phyloP scores from a whole-genome alignment of 2,113 vertebrate genomes.

The Naja naja region DNA sequence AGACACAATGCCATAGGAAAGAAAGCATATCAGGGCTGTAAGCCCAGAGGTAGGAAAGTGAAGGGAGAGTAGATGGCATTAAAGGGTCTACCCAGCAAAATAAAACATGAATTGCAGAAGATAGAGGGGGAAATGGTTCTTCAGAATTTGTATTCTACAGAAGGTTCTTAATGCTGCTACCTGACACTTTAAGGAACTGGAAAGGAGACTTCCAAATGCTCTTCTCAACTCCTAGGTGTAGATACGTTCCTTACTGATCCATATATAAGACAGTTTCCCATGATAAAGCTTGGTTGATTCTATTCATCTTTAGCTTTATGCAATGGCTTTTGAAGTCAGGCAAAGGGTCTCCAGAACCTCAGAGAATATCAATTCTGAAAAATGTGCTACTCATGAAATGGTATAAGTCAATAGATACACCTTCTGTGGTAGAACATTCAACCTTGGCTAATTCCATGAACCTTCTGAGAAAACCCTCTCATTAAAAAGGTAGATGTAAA shows the following conservation, averaged over 20 bases:
- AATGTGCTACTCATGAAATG: neutral
- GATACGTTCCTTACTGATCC: neutral
- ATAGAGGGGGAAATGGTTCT: neutral
- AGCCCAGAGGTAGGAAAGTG: neutral
- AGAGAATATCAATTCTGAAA: neutral
- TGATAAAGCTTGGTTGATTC: neutral
- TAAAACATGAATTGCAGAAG: neutral
- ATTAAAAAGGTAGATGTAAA: neutral
- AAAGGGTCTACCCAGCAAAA: neutral
- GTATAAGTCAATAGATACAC: neutral
- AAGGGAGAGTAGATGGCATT: neutral
- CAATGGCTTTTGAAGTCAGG: neutral
- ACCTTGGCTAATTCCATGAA: neutral
- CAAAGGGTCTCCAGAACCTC: neutral
- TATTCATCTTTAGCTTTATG: neutral
- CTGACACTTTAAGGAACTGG: neutral
- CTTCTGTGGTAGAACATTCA: neutral
- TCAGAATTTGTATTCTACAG: neutral
- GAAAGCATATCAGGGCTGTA: neutral
- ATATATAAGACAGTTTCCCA: neutral
- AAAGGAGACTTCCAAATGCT: neutral
- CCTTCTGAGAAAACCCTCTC: neutral
- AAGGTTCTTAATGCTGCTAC: neutral
- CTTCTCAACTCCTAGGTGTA: neutral
- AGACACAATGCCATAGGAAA: neutral